Evolutionary conservation across 2,888 invertebrate species (phyloP), one percentile per base, ranked within the genome.

Genomic region (Hemistola chrysoprasaria): DNA sequence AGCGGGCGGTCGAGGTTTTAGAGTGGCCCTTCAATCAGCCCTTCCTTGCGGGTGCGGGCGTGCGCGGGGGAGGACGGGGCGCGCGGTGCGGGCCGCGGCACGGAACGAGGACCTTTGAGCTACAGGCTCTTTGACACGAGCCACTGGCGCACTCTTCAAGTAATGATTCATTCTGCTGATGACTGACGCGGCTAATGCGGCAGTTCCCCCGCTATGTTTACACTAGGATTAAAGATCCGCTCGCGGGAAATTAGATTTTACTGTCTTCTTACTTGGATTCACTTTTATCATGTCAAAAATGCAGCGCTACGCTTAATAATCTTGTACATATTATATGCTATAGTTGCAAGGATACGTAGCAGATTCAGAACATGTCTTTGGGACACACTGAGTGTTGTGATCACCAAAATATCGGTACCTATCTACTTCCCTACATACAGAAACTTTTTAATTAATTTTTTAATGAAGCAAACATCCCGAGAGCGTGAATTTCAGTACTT

Each of bases 91-190:
- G 58, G 49, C 59, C 52, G 52, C 51, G 59, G 50, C 40, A 35
- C 49, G 58, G 54, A 71, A 81, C 65, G 82, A 83, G 86, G 79
- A 83, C 85, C 78, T 85, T 84, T 83, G 82, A 85, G 84, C 85
- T 82, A 70, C 78, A 78, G 72, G 77, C 86, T 83, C 86, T 87
- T 88, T 86, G 86, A 86, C 86, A 85, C 87, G 83, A 85, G 83
- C 84, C 82, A 85, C 86, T 84, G 82, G 73, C 83, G 84, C 75
- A 80, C 87, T 86, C 87, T 87, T 87, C 86, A 88, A 87, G 85
- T 88, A 88, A 88, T 87, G 87, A 87, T 87, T 86, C 86, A 87
- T 86, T 87, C 86, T 85, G 74, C 82, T 85, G 87, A 85, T 85
- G 85, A 86, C 78, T 85, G 83, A 83, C 84, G 78, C 82, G 68